Base-by-base conservation (phyloP, 2,113 vertebrate genomes). In the Lagenorhynchus albirostris region DNA sequence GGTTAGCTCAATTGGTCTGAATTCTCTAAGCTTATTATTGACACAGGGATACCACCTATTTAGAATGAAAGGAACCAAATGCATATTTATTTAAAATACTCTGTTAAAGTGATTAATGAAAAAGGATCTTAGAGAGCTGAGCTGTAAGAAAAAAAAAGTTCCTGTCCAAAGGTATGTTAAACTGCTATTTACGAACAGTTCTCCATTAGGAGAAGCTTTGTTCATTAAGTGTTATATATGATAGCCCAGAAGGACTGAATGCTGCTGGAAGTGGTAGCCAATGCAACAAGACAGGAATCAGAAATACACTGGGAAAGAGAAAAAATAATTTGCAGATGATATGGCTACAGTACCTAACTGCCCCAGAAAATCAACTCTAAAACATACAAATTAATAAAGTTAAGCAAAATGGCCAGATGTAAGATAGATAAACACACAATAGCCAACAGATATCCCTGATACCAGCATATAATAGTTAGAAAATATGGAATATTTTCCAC, bases 71-170 rank as follows among this genome's bases (percentile, higher is more conserved):
- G 93, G 18, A 91, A 60, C 25, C 38, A 62, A 4, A 77, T 65
- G 50, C 6, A 63, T 73, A 91, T 50, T 94, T 73, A 91, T 55
- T 94, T 95, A 94, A 79, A 65, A 91, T 85, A 91, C 20, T 96
- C 36, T 44, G 11, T 91, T 89, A 65, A 60, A 76, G n/a, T 74
- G 41, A 76, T 74, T 88, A 89, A 87, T 44, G 18, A 89, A 76
- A 87, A 96, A 95, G 44, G 80, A 67, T 67, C 29, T 71, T 26
- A 91, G 23, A 53, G 41, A 85, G 87, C 14, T 88, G 13, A 89
- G 87, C 11, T 85, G 12, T 20, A 68, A 47, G 8, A 81, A 60
- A 67, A n/a, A 29, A 44, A 73, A 21, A 65, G 31, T 60, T 85
- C 31, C 15, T 12, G 7, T 91, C 20, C 38, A 92, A 84, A 71